A percentile compares a stretch with the other conserved stretches of the same genome.
These are phyloP conservation scores for Sminthurides aquaticus DNA, from an alignment of 2,888 invertebrate species.

Conservation along the genomic window DNA sequence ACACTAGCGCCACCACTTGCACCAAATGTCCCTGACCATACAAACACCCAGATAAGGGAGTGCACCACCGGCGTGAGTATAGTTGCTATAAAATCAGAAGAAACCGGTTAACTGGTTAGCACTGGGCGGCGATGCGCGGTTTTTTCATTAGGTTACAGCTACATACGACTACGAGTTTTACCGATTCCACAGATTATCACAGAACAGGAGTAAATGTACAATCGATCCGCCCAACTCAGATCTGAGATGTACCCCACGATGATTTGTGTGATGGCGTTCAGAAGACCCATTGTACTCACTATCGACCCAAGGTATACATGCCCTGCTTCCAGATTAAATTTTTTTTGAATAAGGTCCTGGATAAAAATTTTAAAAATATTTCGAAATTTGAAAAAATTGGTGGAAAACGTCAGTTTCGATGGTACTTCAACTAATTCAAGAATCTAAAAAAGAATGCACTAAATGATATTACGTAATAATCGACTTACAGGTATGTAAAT, in stretches of 20 bases:
- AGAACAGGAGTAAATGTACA: neutral
- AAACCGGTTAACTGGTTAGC: too few relatives aligned
- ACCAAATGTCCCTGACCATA: neutral
- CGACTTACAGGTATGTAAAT: conserved; percentile 64
- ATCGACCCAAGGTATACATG: neutral
- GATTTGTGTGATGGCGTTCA: neutral
- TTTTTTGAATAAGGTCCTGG: neutral
- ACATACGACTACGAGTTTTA: neutral
- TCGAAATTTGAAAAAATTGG: too few relatives aligned
- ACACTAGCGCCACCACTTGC: neutral
- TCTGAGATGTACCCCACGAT: neutral
- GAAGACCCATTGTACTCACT: neutral
- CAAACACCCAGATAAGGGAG: neutral
- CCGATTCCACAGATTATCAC: neutral
- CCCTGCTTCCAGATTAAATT: neutral
- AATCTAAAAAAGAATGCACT: too few relatives aligned
- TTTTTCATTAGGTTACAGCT: too few relatives aligned
- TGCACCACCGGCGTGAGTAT: neutral
- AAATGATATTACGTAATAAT: too few relatives aligned
- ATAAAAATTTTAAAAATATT: too few relatives aligned
- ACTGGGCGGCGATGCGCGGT: too few relatives aligned
- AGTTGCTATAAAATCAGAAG: too few relatives aligned
- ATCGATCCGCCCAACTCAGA: neutral
- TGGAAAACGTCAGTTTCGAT: too few relatives aligned
- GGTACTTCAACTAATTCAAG: too few relatives aligned